These are phyloP conservation scores for Prenolepis imparis DNA, from an alignment of 2,888 invertebrate genomes.

Conservation along the genomic window DNA sequence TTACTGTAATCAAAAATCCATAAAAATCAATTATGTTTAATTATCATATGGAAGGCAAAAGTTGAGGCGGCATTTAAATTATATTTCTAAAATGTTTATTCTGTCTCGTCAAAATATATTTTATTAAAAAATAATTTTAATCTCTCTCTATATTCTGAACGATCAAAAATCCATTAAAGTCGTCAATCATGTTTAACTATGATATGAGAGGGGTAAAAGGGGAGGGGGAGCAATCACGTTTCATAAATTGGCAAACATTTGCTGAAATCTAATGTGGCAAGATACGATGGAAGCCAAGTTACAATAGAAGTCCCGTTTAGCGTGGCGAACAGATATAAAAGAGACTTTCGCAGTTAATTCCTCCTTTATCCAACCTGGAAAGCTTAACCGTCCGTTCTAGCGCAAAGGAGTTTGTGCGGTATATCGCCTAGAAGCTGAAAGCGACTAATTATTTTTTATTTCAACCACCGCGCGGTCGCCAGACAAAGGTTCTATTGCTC, in stretches of 20 bases:
- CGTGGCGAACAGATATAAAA: conserved; percentile 53
- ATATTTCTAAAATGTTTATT: neutral
- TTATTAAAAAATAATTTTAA: neutral
- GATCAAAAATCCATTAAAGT: neutral
- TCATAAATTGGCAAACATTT: conserved; percentile 42
- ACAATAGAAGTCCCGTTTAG: conserved; percentile 48
- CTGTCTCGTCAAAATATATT: neutral
- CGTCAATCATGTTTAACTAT: conserved; percentile 37
- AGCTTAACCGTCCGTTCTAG: conserved; percentile 47
- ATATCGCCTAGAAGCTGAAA: conserved; percentile 44
- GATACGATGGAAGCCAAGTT: conserved; percentile 20
- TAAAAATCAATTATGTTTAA: too few species aligned
- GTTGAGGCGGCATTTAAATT: neutral
- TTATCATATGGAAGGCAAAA: too few species aligned
- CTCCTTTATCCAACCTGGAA: conserved; percentile 50
- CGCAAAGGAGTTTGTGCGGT: conserved; percentile 41
- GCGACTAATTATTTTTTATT: conserved; percentile 58
- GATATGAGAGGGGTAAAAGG: neutral
- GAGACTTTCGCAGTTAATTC: conserved; percentile 53
- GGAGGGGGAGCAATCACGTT: neutral
- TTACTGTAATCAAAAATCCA: too few species aligned
- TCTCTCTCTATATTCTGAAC: neutral
- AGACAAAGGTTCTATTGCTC: conserved; percentile 52
- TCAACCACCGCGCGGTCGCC: conserved; percentile 42
- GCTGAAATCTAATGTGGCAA: conserved; percentile 29